Percentiles rank a stretch among this genome's conserved stretches.
phyloP scores from a whole-genome alignment of 2,888 invertebrate species.

The Leucozona laternaria region DNA sequence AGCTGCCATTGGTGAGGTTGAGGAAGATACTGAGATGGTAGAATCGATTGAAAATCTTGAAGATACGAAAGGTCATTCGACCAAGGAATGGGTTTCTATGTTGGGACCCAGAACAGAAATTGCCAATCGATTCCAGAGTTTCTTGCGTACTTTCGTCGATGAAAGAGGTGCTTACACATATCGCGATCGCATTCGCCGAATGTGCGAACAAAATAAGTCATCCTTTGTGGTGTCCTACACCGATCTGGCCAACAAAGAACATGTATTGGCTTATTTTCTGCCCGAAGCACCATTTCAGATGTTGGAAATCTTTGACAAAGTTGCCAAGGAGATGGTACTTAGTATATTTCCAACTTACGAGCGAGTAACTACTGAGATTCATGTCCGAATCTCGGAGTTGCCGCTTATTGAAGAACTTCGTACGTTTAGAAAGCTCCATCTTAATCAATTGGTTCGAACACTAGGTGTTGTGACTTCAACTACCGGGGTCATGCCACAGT shows the following conservation, averaged over 20 bases:
- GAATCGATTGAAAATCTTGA: constrained; percentile 99
- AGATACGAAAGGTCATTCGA: constrained; percentile 97
- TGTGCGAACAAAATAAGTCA: constrained; percentile 96
- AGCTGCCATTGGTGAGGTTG: constrained; percentile 91
- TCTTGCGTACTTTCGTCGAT: constrained; percentile 95
- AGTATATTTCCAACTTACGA: constrained; percentile 98
- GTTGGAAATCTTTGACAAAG: constrained; percentile 97
- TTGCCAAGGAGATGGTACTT: constrained; percentile 96
- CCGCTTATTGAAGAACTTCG: constrained; percentile 98
- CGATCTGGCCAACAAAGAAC: constrained; percentile 94
- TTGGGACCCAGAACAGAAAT: constrained; percentile 98
- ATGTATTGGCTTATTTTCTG: constrained; percentile 97
- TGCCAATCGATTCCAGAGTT: constrained; percentile 96
- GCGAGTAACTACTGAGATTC: constrained; percentile 96
- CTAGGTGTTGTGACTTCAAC: constrained; percentile 98
- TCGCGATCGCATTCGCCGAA: constrained; percentile 95
- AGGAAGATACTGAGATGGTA: constrained; percentile 90
- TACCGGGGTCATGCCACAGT: constrained; percentile 97
- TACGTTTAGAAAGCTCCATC: constrained; percentile 93
- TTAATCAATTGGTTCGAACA: constrained; percentile 97
- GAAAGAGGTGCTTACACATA: constrained; percentile 94
- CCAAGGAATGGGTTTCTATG: constrained; percentile 98
- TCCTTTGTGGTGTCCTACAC: constrained; percentile 97
- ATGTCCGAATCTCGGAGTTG: constrained; percentile 96
- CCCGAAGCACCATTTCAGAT: constrained; percentile 99